Evolutionary conservation across 2,113 vertebrate genomes (phyloP), one percentile per base, ranked within the genome.

Genomic region (Siniperca chuatsi): DNA sequence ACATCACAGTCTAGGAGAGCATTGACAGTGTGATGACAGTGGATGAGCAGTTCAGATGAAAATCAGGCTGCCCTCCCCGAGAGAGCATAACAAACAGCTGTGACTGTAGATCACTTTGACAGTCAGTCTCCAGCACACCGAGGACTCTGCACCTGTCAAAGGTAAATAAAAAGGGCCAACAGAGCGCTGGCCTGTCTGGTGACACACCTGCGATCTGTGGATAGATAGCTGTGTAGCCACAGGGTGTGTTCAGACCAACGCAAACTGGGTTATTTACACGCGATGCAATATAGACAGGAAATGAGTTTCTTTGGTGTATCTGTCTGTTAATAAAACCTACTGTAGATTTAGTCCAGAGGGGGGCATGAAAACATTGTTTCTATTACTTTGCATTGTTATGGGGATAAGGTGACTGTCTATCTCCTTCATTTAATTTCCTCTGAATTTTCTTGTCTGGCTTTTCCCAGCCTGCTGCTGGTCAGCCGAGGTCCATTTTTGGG

Each of bases 401-500:
- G 52, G 85, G 67, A 81, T 81, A 65, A 29, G 4, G 23, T 54
- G 50, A 48, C 78, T 44, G 48, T 64, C 71, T 77, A 2, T n/a
- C 42, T 67, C n/a, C 5, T 60, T 50, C 20, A 54, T 75, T 82
- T 87, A 8, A 89, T 90, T 83, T 83, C 65, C 70, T 75, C 15
- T 12, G 48, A 62, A 52, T 79, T 61, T 79, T 67, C 70, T 57
- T 57, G 23, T 83, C 42, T 71, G 1, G 13, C n/a, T 75, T 87
- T 86, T 86, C 67, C 75, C 77, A 57, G 67, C 21, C 75, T 44
- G 46, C 50, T 44, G 11, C 55, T 2, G 35, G 62, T 64, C 68
- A 66, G 82, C 15, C 33, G 50, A 82, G 54, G 37, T 21, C 90
- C 86, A 79, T 86, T 50, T 93, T 92, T 89, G 89, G 90, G 40